Percentiles rank a stretch among this genome's conserved stretches.
phyloP scores from a whole-genome alignment of 92 coral and sea anemone species.

The Pocillopora meandrina region DNA sequence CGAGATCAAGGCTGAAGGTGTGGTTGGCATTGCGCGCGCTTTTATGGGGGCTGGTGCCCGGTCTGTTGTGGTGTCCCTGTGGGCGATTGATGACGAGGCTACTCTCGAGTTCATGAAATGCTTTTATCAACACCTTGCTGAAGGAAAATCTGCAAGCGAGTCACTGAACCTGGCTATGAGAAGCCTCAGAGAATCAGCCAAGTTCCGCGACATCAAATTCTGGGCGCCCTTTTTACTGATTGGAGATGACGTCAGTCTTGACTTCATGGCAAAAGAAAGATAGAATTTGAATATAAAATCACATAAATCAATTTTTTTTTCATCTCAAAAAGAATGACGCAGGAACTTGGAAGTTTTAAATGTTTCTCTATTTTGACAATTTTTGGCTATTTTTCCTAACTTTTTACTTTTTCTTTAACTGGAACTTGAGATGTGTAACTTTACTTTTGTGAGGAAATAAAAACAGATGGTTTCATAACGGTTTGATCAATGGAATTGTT shows the following conservation, averaged over 20 bases:
- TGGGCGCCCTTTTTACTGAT: conserved; percentile 1
- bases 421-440: too few relatives aligned
- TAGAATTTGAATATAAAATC: too few relatives aligned
- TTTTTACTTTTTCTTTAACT: too few relatives aligned
- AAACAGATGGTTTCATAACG: too few relatives aligned
- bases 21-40: neutral
- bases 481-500: too few relatives aligned
- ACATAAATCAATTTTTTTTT: too few relatives aligned
- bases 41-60: conserved; percentile 3
- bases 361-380: too few relatives aligned
- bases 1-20: neutral
- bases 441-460: too few relatives aligned
- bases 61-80: neutral
- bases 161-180: neutral
- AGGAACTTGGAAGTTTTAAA: too few relatives aligned
- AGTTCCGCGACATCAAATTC: neutral
- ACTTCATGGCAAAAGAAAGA: neutral
- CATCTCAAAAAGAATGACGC: too few relatives aligned
- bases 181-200: conserved; percentile 4
- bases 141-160: neutral
- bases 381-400: too few relatives aligned
- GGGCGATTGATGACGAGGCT: conserved; percentile 1
- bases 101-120: neutral
- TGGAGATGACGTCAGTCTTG: conserved; percentile 2
- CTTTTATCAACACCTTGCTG: neutral